phyloP scores from a whole-genome alignment of 1,140 invertebrate genomes.

The Tachypleus tridentatus region DNA sequence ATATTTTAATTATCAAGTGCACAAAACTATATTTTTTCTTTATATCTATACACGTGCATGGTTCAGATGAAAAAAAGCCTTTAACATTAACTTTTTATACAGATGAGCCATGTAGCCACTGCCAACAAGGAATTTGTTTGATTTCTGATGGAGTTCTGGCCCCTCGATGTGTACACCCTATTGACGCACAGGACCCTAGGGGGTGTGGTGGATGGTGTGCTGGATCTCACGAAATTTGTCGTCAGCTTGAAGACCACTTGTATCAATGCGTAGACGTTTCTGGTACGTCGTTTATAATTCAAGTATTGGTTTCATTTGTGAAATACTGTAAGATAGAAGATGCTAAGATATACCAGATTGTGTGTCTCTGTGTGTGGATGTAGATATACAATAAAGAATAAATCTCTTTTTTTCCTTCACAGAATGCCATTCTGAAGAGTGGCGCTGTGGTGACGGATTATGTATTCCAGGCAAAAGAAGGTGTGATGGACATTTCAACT shows the following conservation, averaged over 20 bases:
- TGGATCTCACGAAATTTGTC: constrained; percentile 56
- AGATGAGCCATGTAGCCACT: constrained; percentile 20
- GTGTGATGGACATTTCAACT: constrained; percentile 54
- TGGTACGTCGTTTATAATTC: constrained; percentile 4
- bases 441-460: constrained; percentile 34
- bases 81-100: background rate
- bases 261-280: constrained; percentile 35
- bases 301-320: no score
- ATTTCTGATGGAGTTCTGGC: constrained; percentile 43
- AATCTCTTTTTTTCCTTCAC: background rate
- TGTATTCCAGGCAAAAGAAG: constrained; percentile 7
- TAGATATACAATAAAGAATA: no score
- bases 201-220: constrained; percentile 60
- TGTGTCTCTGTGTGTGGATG: no score
- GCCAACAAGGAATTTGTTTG: constrained; percentile 46
- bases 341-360: no score
- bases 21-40: no score
- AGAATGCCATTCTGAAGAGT: constrained; percentile 27
- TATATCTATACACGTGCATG: no score
- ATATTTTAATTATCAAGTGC: no score
- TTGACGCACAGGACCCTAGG: constrained; percentile 50
- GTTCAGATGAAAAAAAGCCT: no score
- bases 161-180: constrained; percentile 44
- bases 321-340: no score
- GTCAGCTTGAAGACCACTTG: constrained; percentile 45